phyloP scores from a whole-genome alignment of 30 jellyfish, hydroid and myxozoan genomes.

The Pelagia noctiluca region DNA sequence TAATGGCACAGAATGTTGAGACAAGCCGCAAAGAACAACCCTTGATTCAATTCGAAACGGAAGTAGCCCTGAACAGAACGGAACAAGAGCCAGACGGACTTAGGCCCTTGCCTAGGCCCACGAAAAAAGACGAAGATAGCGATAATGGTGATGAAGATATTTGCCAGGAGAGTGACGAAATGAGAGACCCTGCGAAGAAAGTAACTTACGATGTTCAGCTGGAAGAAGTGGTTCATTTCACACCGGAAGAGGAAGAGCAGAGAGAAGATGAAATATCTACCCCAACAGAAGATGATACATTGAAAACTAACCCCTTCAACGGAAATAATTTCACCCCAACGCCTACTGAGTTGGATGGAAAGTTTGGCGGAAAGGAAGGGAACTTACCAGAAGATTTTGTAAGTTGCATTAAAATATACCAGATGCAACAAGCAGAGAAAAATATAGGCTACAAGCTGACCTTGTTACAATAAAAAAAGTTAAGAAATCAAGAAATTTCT shows the following conservation, averaged over 20 bases:
- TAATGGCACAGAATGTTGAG: background rate
- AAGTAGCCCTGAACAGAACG: background rate
- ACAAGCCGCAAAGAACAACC: background rate
- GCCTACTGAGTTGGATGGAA: background rate
- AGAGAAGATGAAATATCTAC: background rate
- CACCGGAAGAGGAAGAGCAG: background rate
- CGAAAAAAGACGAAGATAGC: background rate
- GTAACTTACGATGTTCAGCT: background rate
- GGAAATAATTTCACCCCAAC: background rate
- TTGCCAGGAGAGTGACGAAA: no score
- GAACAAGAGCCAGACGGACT: background rate
- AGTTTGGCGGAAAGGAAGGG: background rate
- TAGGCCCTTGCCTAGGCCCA: conserved; percentile 4
- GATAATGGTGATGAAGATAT: background rate
- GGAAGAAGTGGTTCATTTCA: background rate
- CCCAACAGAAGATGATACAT: background rate
- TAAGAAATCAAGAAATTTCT: no score
- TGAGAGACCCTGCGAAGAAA: background rate
- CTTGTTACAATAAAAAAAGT: no score
- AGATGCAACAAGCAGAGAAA: background rate
- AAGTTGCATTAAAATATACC: conserved; percentile 5
- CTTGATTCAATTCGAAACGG: conserved; percentile 2
- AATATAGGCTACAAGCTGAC: no score
- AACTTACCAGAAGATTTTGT: conserved; percentile 61
- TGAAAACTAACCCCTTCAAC: background rate